phyloP scores from a whole-genome alignment of 53 echinoderm and acorn worm genomes.

The Temnopleurus reevesii region DNA sequence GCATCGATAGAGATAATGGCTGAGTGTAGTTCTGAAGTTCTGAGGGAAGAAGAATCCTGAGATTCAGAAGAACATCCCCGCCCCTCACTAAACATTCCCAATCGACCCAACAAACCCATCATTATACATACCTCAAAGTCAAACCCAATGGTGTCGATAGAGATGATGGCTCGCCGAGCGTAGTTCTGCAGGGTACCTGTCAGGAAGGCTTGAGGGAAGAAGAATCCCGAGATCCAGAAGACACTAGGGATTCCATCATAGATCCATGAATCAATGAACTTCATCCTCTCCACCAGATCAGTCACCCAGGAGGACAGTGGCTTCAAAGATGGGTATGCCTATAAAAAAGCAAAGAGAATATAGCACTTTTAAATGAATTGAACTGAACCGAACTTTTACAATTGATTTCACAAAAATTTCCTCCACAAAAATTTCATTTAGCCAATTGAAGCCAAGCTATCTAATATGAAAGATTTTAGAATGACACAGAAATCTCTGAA shows the following conservation, averaged over 20 bases:
- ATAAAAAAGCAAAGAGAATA: background rate
- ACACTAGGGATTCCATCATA: constrained; percentile 90
- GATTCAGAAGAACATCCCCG: constrained; percentile 67
- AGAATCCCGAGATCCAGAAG: constrained; percentile 99
- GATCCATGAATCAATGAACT: constrained; percentile 91
- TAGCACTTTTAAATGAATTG: too few species aligned
- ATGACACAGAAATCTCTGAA: too few species aligned
- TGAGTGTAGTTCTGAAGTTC: constrained; percentile 96
- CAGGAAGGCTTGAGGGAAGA: constrained; percentile 99
- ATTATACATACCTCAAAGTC: constrained; percentile 75
- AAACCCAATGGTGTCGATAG: constrained; percentile 96
- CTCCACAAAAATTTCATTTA: too few species aligned
- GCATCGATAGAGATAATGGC: constrained; percentile 92
- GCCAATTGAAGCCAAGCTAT: too few species aligned
- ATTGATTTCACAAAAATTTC: too few species aligned
- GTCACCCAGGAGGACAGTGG: constrained; percentile 97
- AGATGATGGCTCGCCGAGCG: constrained; percentile 88
- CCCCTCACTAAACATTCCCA: background rate
- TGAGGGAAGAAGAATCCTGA: constrained; percentile 99
- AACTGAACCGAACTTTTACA: too few species aligned
- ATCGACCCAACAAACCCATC: background rate
- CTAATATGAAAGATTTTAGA: too few species aligned
- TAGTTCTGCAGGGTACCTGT: constrained; percentile 99
- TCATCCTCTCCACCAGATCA: constrained; percentile 88
- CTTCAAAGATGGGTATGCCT: constrained; percentile 98